Evolutionary conservation across 2,888 invertebrate genomes (phyloP).

Genomic region (Morpho achilles): DNA sequence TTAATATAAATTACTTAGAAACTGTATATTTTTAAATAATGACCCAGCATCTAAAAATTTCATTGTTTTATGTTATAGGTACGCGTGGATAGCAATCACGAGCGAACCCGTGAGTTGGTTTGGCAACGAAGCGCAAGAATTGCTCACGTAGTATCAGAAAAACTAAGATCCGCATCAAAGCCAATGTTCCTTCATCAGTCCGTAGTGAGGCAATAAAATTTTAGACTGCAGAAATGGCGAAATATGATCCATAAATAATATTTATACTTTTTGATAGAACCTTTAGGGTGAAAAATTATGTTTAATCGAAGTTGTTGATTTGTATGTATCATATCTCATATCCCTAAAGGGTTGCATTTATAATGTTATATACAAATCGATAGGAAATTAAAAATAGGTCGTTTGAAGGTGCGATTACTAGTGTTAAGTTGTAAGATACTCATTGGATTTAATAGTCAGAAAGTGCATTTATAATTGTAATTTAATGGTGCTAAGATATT

Average conservation of each 20-base stretch:
- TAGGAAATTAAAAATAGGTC: constrained; percentile 1
- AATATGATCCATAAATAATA: not conserved
- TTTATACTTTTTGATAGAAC: too few relatives aligned
- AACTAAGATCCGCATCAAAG: constrained; percentile 79
- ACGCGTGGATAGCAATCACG: constrained; percentile 91
- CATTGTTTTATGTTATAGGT: constrained; percentile 75
- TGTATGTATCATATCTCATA: constrained; percentile 4
- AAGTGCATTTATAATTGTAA: constrained; percentile 67
- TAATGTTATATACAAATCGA: constrained; percentile 12
- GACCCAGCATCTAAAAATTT: too few relatives aligned
- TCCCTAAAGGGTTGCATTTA: too few relatives aligned
- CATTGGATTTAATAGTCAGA: constrained; percentile 61
- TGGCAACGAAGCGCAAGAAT: constrained; percentile 92
- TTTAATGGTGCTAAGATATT: constrained; percentile 29
- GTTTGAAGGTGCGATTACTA: constrained; percentile 12
- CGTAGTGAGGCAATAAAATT: constrained; percentile 33
- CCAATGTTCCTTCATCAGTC: constrained; percentile 63
- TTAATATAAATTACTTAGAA: too few relatives aligned
- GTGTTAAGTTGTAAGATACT: constrained; percentile 52
- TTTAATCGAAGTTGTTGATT: not conserved
- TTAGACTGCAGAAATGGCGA: not conserved
- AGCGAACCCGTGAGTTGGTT: constrained; percentile 89
- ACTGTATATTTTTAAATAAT: too few relatives aligned
- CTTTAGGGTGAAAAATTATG: too few relatives aligned
- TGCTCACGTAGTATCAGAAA: constrained; percentile 90